phyloP scores from a whole-genome alignment of 64 coral and sea anemone genomes.

The Astreopora myriophthalma region DNA sequence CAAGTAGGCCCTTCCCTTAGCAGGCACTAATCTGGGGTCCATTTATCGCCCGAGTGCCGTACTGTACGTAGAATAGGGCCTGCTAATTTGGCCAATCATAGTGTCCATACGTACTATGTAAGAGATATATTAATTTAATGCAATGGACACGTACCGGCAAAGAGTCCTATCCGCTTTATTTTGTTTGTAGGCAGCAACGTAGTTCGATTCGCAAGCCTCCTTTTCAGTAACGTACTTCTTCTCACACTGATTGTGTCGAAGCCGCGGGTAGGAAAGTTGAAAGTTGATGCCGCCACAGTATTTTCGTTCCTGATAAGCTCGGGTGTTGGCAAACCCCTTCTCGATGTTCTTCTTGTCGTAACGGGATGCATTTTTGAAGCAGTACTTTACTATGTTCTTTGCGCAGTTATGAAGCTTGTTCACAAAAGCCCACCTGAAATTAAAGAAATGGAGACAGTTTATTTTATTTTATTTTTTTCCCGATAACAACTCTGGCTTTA shows the following conservation, averaged over 20 bases:
- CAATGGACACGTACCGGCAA: neutral
- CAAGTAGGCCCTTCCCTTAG: too few species aligned
- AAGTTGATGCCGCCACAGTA: neutral
- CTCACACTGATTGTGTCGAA: neutral
- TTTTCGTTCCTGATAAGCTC: neutral
- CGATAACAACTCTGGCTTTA: too few species aligned
- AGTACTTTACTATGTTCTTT: neutral
- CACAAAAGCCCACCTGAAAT: neutral
- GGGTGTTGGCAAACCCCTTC: neutral
- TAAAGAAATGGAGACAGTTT: neutral
- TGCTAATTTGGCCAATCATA: too few species aligned
- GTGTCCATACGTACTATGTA: too few species aligned
- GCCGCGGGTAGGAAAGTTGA: neutral
- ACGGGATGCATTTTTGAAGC: neutral
- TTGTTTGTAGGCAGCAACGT: neutral
- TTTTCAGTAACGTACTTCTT: neutral
- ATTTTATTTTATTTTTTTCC: neutral
- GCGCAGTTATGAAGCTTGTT: neutral
- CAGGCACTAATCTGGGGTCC: too few species aligned
- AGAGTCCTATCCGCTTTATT: constrained; percentile 6
- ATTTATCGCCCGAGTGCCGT: too few species aligned
- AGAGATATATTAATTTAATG: neutral
- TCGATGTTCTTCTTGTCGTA: neutral
- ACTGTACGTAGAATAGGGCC: too few species aligned
- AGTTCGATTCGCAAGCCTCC: neutral